Conservation (phyloP, 2,113 vertebrate species). For the Lates calcarifer region DNA sequence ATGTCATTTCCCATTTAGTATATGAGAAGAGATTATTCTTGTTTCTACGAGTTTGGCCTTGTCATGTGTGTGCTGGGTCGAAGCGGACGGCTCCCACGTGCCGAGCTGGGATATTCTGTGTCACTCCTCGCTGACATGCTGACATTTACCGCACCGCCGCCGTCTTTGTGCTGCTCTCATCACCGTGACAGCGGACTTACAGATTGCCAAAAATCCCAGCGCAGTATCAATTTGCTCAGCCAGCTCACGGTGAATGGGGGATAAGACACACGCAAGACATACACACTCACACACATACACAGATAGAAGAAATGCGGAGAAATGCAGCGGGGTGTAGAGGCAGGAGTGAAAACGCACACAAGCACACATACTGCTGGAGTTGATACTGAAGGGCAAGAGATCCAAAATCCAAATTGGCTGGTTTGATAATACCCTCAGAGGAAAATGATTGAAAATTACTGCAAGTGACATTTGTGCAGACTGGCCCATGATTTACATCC, state of each 20-base stretch:
- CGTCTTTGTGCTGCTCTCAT: slow-evolving; percentile 67
- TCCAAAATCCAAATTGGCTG: slow-evolving; percentile 38
- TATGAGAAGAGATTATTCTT: slow-evolving; percentile 41
- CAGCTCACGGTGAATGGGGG: slow-evolving; percentile 37
- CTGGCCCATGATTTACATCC: slow-evolving; percentile 35
- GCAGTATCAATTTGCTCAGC: slow-evolving; percentile 56
- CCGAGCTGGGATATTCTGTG: slow-evolving; percentile 43
- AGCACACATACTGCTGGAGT: slow-evolving; percentile 21
- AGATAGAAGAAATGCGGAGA: slow-evolving; percentile 7
- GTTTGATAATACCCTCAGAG: slow-evolving; percentile 46
- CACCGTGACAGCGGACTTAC: slow-evolving; percentile 66
- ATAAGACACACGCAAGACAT: slow-evolving; percentile 19
- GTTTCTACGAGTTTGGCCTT: slow-evolving; percentile 45
- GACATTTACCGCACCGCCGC: slow-evolving; percentile 69
- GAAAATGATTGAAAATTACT: slow-evolving; percentile 57
- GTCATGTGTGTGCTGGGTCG: slow-evolving; percentile 45
- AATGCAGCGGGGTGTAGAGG: neutral
- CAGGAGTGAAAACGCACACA: slow-evolving; percentile 23
- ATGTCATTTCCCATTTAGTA: slow-evolving; percentile 13
- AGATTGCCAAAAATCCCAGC: slow-evolving; percentile 53
- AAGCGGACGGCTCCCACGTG: slow-evolving; percentile 8
- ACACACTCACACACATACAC: neutral
- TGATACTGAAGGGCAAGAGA: slow-evolving; percentile 20
- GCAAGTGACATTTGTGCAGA: slow-evolving; percentile 48
- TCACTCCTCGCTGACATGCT: slow-evolving; percentile 67